Base-by-base conservation (phyloP, 1,140 invertebrate species). In the Hyles euphorbiae region DNA sequence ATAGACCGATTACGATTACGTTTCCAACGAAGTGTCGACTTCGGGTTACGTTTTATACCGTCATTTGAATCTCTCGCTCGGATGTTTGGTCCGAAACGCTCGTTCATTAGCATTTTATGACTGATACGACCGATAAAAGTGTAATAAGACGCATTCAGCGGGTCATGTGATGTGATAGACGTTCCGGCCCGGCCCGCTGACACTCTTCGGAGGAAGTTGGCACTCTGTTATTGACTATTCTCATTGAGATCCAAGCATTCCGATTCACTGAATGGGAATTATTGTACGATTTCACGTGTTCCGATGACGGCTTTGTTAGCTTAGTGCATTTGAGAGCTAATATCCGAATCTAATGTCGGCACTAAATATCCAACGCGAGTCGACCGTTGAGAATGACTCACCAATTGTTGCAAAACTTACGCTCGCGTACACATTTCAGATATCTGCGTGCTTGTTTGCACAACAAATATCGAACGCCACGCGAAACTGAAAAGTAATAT, bases 61-160 rank as follows among this genome's bases (percentile, higher is more conserved):
- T 84, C 83, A 88, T 81, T 87, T 74, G 86, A 87, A 88, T 87
- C 84, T 87, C 72, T 69, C 58, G 74, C 83, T 88, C 83, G 83
- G 83, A 87, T 88, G 84, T 87, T 88, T 87, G 82, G 80, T 78
- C 81, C 79, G 71, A 78, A 74, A 80, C 68, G 82, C 70, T 76
- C 80, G 76, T 87, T 86, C 86, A 88, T 88, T 88, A 87, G 78
- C 86, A 87, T 88, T 87, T 88, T 87, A 88, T 86, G 83, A 88
- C 67, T 82, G 80, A 87, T 88, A 87, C 78, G 78, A 80, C 69
- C 83, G 78, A 88, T 88, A 87, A 88, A 83, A 78, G 71, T 83
- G 80, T 81, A 88, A 85, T 87, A 84, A 83, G 80, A 83, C 70
- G 75, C 85, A 86, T 84, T 85, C 74, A 78, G 70, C 78, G 78